Evolutionary conservation across 2,113 vertebrate species (phyloP).

Genomic region (Propithecus coquereli): DNA sequence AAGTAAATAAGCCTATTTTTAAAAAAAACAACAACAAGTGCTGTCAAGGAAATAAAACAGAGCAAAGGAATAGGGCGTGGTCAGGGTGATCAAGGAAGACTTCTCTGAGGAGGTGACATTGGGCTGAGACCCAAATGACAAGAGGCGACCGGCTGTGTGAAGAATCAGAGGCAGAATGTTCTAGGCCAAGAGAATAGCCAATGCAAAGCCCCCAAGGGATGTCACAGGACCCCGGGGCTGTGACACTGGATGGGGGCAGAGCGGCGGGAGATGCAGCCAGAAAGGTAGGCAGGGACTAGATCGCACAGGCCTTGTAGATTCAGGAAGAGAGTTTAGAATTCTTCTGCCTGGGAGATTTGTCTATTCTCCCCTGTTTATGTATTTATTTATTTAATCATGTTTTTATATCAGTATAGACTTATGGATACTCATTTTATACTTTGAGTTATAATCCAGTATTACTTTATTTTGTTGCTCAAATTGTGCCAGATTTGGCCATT

Average conservation of each 20-base stretch:
- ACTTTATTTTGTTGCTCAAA: not conserved
- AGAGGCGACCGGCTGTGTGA: not conserved
- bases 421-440: not conserved
- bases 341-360: not conserved
- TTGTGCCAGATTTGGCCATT: not conserved
- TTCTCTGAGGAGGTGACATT: not conserved
- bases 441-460: not conserved
- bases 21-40: not conserved
- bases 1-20: not conserved
- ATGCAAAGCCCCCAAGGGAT: not conserved
- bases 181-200: not conserved
- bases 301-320: rapidly evolving
- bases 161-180: not conserved
- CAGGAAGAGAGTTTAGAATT: not conserved
- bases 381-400: not conserved
- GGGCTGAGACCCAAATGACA: not conserved
- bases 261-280: not conserved
- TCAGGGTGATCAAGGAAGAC: not conserved
- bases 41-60: not conserved
- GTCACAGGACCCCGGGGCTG: no score
- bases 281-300: not conserved
- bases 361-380: not conserved
- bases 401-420: not conserved
- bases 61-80: not conserved
- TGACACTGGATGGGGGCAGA: no score